Evolutionary conservation across 2,797 vertebrate species (phyloP).

Genomic region (Emys orbicularis): DNA sequence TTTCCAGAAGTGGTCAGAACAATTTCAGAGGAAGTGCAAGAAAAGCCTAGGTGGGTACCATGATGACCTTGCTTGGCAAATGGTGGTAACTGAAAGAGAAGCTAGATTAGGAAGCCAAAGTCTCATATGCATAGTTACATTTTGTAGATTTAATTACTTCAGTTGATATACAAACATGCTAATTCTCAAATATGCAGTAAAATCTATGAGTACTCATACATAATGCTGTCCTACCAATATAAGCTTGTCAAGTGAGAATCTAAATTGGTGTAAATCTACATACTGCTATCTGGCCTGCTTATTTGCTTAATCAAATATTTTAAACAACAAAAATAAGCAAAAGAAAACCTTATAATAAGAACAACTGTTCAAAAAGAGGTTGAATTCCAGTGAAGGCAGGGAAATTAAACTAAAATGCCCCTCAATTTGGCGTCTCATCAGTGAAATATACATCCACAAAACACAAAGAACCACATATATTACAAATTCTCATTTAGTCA

Average conservation of each 20-base stretch:
- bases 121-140: background rate
- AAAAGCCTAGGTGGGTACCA: background rate
- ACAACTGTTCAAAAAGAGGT: background rate
- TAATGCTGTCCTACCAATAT: background rate
- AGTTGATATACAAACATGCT: background rate
- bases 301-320: background rate
- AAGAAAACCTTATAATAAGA: background rate
- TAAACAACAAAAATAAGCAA: background rate
- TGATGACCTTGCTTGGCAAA: background rate
- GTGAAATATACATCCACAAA: background rate
- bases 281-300: background rate
- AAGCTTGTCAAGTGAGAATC: background rate
- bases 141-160: background rate
- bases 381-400: background rate
- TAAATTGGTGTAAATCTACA: background rate
- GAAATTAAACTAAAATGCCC: background rate
- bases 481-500: background rate
- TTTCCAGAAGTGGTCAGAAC: background rate
- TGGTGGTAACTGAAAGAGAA: background rate
- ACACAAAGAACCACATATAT: background rate
- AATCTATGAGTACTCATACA: background rate
- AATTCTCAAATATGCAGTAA: background rate
- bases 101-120: background rate
- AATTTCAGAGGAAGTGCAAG: background rate
- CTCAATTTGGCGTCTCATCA: background rate